Evolutionary conservation across 2,797 vertebrate species (phyloP).

Genomic region (Diplodus puntazzo): DNA sequence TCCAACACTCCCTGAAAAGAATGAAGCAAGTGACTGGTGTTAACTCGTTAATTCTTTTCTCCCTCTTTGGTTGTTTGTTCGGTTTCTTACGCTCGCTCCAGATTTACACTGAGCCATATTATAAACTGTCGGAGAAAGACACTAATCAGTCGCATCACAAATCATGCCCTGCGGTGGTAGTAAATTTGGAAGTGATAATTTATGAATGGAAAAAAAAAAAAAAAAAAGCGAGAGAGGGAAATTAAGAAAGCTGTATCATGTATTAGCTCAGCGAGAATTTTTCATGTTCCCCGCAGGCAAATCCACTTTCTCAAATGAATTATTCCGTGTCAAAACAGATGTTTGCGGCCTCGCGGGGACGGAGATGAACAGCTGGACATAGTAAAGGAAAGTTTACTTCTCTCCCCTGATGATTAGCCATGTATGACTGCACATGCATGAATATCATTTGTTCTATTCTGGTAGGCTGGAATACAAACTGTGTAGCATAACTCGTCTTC

Average conservation of each 20-base stretch:
- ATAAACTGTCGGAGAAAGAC: slow-evolving; percentile 28
- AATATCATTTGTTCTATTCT: slow-evolving; percentile 2
- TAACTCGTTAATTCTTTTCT: not conserved
- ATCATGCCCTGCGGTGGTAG: slow-evolving; percentile 27
- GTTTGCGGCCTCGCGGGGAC: slow-evolving; percentile 40
- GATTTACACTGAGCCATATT: not conserved
- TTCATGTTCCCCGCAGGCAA: slow-evolving; percentile 33
- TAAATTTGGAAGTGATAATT: slow-evolving; percentile 54
- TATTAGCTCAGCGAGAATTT: slow-evolving; percentile 25
- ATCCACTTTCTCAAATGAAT: slow-evolving; percentile 35
- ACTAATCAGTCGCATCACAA: slow-evolving; percentile 35
- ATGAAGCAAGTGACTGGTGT: not conserved
- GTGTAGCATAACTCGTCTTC: not conserved
- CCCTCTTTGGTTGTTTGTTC: slow-evolving; percentile 4
- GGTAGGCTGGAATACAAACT: not conserved
- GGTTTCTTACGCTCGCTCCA: not conserved
- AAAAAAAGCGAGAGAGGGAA: slow-evolving; percentile 31
- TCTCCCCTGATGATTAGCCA: not conserved
- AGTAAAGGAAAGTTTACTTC: slow-evolving; percentile 24
- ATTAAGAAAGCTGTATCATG: slow-evolving; percentile 25
- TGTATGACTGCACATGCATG: not conserved
- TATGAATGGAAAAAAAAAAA: slow-evolving; percentile 30
- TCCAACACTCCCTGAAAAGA: not conserved
- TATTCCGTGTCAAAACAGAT: slow-evolving; percentile 41
- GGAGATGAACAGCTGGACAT: slow-evolving; percentile 43